phyloP scores from a whole-genome alignment of 2,797 vertebrate genomes.

The Neoniphon sammara region DNA sequence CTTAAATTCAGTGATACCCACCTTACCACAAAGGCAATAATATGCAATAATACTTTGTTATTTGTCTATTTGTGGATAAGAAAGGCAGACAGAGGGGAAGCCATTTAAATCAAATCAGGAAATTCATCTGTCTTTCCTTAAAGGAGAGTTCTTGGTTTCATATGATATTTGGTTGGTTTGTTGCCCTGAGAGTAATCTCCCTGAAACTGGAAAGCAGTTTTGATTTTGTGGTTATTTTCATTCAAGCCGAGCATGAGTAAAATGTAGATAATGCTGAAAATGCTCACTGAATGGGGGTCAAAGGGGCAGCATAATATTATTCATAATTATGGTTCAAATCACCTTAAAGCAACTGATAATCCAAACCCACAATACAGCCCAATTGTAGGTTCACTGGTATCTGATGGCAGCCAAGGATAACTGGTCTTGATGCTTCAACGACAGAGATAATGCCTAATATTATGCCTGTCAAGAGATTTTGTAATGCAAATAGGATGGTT shows the following conservation, averaged over 20 bases:
- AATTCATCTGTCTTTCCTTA: too few relatives aligned
- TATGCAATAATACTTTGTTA: too few relatives aligned
- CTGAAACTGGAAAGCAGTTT: neutral
- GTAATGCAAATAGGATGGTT: conserved; percentile 55
- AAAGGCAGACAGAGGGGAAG: too few relatives aligned
- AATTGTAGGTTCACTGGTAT: conserved; percentile 6
- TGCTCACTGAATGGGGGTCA: too few relatives aligned
- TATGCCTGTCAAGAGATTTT: conserved; percentile 54
- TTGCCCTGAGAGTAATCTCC: neutral
- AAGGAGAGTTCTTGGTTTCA: too few relatives aligned
- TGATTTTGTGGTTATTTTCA: neutral
- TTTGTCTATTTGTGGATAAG: too few relatives aligned
- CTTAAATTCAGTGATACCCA: too few relatives aligned
- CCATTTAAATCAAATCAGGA: too few relatives aligned
- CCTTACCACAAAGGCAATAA: too few relatives aligned
- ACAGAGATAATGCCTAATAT: conserved; percentile 37
- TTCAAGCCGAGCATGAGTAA: neutral
- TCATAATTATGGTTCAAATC: neutral
- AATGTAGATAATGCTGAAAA: too few relatives aligned
- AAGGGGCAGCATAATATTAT: too few relatives aligned
- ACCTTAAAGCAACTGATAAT: neutral
- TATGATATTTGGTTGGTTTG: neutral
- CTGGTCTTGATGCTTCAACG: conserved; percentile 26
- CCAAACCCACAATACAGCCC: conserved; percentile 8
- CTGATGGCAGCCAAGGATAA: conserved; percentile 8